These are phyloP conservation scores for Camponotus fellah DNA, from an alignment of 2,888 invertebrate species.

Conservation along the genomic window DNA sequence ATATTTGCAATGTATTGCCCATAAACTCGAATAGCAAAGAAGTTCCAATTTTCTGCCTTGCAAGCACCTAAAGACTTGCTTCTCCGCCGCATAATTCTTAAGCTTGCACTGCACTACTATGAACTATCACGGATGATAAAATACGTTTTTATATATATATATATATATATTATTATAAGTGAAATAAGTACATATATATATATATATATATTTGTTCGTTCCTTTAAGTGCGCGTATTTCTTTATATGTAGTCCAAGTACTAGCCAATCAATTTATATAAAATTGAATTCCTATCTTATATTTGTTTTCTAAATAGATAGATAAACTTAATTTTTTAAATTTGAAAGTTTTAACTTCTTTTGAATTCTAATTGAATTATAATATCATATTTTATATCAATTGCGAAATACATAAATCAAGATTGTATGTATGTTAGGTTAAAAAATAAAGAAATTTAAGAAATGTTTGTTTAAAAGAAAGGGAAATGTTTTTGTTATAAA, in stretches of 20 bases:
- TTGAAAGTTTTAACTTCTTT: neutral
- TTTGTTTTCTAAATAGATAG: conserved; percentile 39
- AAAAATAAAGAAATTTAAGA: neutral
- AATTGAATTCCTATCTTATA: conserved; percentile 42
- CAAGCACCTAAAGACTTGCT: conserved; percentile 46
- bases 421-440: neutral
- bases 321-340: conserved; percentile 28
- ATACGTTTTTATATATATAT: neutral
- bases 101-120: conserved; percentile 43
- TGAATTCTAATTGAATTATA: conserved; percentile 8
- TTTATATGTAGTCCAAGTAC: conserved; percentile 37
- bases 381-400: neutral
- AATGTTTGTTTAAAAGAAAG: conserved; percentile 14
- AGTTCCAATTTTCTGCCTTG: conserved; percentile 53
- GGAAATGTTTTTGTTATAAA: neutral
- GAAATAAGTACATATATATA: conserved; percentile 51
- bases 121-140: neutral
- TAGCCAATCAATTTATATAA: conserved; percentile 40
- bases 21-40: conserved; percentile 51
- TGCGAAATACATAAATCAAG: neutral
- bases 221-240: conserved; percentile 50
- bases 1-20: conserved; percentile 42
- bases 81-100: conserved; percentile 50
- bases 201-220: conserved; percentile 49
- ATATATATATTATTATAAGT: conserved; percentile 30